Conservation (phyloP, 2,113 vertebrate species). For the Corydoras maculifer region DNA sequence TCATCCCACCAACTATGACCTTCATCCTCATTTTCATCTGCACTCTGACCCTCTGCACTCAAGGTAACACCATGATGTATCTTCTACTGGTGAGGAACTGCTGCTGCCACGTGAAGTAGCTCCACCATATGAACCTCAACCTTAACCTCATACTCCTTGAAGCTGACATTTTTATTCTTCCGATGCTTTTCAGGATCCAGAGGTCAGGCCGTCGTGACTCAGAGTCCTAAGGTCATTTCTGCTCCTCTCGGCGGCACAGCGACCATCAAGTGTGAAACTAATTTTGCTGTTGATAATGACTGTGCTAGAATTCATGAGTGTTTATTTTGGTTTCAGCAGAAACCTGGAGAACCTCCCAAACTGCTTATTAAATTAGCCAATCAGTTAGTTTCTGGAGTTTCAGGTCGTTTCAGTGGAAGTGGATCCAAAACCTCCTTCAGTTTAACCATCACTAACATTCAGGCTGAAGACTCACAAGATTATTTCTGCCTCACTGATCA, state of each 20-base stretch:
- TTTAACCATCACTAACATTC: background rate
- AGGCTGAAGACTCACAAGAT: conserved; percentile 3
- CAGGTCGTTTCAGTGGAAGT: conserved; percentile 10
- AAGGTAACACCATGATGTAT: background rate
- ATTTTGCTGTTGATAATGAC: background rate
- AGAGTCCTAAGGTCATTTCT: background rate
- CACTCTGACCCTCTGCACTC: background rate
- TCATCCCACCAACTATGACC: background rate
- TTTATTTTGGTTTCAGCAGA: background rate
- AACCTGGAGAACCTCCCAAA: conserved; percentile 13
- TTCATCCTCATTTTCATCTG: background rate
- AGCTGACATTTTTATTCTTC: background rate
- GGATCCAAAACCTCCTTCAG: background rate
- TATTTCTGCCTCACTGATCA: background rate
- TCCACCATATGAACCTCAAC: background rate
- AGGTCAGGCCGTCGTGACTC: background rate
- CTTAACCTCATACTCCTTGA: background rate
- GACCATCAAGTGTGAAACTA: background rate
- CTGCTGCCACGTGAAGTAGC: background rate
- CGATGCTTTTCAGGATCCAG: background rate
- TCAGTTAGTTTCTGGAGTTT: background rate
- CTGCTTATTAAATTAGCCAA: background rate
- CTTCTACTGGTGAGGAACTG: background rate
- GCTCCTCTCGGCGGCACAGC: background rate
- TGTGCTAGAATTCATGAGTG: background rate